A percentile compares a stretch with the other conserved stretches of the same genome.
These are phyloP conservation scores for Pasiphila rectangulata DNA, from an alignment of 2,888 invertebrate genomes.

Conservation along the genomic window DNA sequence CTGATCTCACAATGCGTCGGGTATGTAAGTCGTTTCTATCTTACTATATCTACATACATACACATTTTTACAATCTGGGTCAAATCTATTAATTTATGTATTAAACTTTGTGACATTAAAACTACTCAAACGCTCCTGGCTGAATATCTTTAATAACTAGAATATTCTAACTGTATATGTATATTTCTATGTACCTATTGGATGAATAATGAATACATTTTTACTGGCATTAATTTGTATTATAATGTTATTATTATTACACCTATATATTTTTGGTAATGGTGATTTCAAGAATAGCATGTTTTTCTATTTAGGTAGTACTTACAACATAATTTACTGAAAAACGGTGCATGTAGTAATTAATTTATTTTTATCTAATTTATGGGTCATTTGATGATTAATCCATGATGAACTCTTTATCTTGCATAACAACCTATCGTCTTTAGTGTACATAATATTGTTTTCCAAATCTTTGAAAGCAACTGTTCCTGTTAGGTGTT, in stretches of 20 bases:
- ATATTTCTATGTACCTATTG: slow-evolving; percentile 1
- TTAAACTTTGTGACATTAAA: slow-evolving; percentile 3
- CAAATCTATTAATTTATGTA: neutral
- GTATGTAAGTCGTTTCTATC: too few species aligned
- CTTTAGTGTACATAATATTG: too few species aligned
- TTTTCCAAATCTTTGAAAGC: too few species aligned
- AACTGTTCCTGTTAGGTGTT: too few species aligned
- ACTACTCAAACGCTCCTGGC: neutral
- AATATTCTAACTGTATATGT: neutral
- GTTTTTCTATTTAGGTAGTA: neutral
- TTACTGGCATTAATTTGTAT: slow-evolving; percentile 14
- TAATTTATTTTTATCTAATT: too few species aligned
- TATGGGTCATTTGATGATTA: too few species aligned
- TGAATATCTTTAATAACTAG: neutral
- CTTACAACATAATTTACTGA: neutral
- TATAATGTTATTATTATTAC: slow-evolving; percentile 4
- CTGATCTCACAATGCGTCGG: too few species aligned
- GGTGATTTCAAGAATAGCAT: neutral
- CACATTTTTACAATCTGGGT: too few species aligned
- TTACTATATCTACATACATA: too few species aligned
- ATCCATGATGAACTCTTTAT: too few species aligned
- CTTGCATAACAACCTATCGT: too few species aligned
- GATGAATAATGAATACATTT: slow-evolving; percentile 37
- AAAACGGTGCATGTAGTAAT: too few species aligned
- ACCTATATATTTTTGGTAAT: neutral